Evolutionary conservation across 2,888 invertebrate species (phyloP).

Genomic region (Noctua comes): DNA sequence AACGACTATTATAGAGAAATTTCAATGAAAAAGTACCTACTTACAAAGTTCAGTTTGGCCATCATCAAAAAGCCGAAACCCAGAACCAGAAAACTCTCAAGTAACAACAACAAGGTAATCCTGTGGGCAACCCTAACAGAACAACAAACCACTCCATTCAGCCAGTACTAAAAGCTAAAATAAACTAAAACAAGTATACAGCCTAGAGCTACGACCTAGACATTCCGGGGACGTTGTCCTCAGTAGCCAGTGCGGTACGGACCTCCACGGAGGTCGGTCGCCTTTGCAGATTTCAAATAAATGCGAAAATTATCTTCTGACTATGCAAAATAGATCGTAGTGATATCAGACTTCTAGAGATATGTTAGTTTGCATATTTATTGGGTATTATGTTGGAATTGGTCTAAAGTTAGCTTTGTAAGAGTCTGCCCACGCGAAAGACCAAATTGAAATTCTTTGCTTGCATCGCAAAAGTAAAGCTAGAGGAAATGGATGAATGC

Average conservation of each 20-base stretch:
- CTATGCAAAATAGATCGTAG: constrained; percentile 50
- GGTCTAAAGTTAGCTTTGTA: constrained; percentile 4
- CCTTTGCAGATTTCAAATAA: constrained; percentile 48
- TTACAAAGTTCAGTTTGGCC: neutral
- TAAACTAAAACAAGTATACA: constrained; percentile 43
- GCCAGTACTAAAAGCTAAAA: constrained; percentile 32
- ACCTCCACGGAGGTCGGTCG: constrained; percentile 63
- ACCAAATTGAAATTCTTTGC: constrained; percentile 5
- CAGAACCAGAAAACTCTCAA: neutral
- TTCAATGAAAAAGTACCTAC: too few species aligned
- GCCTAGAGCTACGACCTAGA: constrained; percentile 65
- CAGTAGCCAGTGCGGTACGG: constrained; percentile 43
- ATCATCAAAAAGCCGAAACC: neutral
- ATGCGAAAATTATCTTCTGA: constrained; percentile 51
- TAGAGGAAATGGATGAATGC: neutral
- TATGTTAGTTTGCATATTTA: constrained; percentile 45
- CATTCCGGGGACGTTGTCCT: constrained; percentile 70
- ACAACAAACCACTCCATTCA: constrained; percentile 14
- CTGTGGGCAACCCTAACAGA: neutral
- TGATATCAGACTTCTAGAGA: constrained; percentile 45
- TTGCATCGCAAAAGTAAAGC: neutral
- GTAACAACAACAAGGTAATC: neutral
- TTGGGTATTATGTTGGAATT: constrained; percentile 20
- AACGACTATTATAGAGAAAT: too few species aligned
- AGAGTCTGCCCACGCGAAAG: constrained; percentile 2